Base-by-base conservation (phyloP, 2,888 invertebrate species). In the Xylota segnis region DNA sequence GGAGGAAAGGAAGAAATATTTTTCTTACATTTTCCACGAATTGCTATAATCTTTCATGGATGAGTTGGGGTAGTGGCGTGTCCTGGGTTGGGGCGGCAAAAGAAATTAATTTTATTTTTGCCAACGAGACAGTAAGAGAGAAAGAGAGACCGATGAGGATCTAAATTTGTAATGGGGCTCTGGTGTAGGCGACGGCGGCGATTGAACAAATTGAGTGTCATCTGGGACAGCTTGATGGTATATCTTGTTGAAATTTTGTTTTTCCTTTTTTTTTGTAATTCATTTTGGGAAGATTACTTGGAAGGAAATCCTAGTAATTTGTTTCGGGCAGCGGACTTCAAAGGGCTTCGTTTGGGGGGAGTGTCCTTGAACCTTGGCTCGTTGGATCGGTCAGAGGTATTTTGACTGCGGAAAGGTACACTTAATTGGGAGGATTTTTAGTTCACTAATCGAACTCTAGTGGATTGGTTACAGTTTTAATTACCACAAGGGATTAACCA, bases 191-290 rank as follows among this genome's bases (percentile, higher is more conserved):
- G 43, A 52, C 61, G 71, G 40, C 72, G 66, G 40, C 72, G 66
- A 83, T 83, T 83, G 78, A 83, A 83, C 83, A 83, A 83, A 83
- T 83, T 84, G 65, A 75, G 79, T 84, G 79, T 70, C 79, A 74
- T 70, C 74, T 75, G 58, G 58, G 63, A 65, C 52, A 61, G 66
- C 72, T 68, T 74, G 54, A 54, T 61, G 61, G 78, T 63, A 65
- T 70, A 71, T 52, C 37, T 72, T 71, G 59, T 65, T 71, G 63
- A 71, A 59, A 45, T 32, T 32, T 18, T 37, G 0, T 37, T 9
- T 9, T 37, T 37, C 4, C 14, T 16, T 37, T 34, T 7, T 29
- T 29, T 43, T 18, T 29, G 40, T 32, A 29, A 54, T 27, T 27
- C 14, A n/a, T 3, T 54, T n/a, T 29, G n/a, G 7, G 27, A n/a